These are phyloP conservation scores for Pogonognathellus flavescens DNA, from an alignment of 1,140 invertebrate genomes.

Conservation along the genomic window DNA sequence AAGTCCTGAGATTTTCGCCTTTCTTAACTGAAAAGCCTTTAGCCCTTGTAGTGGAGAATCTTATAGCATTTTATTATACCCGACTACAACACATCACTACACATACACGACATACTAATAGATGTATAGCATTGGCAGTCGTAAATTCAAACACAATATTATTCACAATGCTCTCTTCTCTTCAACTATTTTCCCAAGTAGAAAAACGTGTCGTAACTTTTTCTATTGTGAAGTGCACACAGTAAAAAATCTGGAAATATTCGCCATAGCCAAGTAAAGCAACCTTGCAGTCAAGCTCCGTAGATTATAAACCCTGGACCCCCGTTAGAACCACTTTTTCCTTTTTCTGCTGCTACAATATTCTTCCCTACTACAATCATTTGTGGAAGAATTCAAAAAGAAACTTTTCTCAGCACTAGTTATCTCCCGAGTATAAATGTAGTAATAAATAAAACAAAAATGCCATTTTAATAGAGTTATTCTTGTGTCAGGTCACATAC, in stretches of 20 bases:
- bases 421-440: constrained; percentile 42
- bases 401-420: constrained; percentile 27
- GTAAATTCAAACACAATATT: constrained; percentile 34
- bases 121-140: neutral
- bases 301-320: neutral
- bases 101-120: neutral
- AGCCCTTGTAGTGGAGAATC: neutral
- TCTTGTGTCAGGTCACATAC: constrained; percentile 45
- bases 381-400: neutral
- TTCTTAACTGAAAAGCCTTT: neutral
- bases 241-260: constrained; percentile 3
- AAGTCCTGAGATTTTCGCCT: neutral
- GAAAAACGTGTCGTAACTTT: constrained; percentile 17
- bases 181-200: neutral
- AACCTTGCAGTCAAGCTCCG: neutral
- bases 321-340: neutral
- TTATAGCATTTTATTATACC: neutral
- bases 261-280: neutral
- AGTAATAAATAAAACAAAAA: constrained; percentile 51
- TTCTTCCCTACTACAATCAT: neutral
- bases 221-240: constrained; percentile 23
- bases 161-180: constrained; percentile 15
- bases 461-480: constrained; percentile 48
- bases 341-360: too few species aligned
- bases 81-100: neutral